Conservation (phyloP, 2,113 vertebrate genomes). For the Dicerorhinus sumatrensis region DNA sequence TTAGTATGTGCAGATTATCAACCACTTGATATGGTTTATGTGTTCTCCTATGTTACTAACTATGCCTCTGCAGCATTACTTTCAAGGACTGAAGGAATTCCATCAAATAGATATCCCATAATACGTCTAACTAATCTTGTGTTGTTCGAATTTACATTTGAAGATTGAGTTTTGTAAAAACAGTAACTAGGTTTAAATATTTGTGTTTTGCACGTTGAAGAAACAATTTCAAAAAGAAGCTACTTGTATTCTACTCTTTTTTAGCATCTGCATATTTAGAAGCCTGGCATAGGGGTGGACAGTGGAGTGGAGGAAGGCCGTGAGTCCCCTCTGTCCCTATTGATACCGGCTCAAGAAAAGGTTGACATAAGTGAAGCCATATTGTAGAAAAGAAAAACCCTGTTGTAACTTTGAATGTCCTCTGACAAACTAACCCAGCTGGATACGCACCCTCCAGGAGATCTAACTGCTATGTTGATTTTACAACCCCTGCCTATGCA, state of each 20-base stretch:
- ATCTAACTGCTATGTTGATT: too few species aligned
- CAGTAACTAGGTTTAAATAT: background rate
- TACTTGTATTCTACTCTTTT: background rate
- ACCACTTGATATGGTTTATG: background rate
- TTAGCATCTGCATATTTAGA: background rate
- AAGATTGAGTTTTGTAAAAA: background rate
- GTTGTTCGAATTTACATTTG: background rate
- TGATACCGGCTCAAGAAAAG: too few species aligned
- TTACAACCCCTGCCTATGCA: too few species aligned
- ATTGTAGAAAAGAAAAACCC: too few species aligned
- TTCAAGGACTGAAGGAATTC: background rate
- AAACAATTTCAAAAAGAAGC: background rate
- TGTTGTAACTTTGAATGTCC: too few species aligned
- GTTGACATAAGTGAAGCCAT: too few species aligned
- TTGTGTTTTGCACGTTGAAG: background rate
- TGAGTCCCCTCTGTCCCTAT: background rate
- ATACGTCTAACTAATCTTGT: background rate
- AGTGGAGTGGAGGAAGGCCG: background rate
- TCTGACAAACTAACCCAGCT: too few species aligned
- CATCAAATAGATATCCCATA: background rate
- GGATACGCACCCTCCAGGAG: too few species aligned
- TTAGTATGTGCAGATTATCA: background rate
- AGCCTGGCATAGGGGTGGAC: background rate
- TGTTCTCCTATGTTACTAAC: background rate
- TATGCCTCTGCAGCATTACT: background rate